Conservation (phyloP, 2,113 vertebrate species). For the Nerophis lumbriciformis region DNA sequence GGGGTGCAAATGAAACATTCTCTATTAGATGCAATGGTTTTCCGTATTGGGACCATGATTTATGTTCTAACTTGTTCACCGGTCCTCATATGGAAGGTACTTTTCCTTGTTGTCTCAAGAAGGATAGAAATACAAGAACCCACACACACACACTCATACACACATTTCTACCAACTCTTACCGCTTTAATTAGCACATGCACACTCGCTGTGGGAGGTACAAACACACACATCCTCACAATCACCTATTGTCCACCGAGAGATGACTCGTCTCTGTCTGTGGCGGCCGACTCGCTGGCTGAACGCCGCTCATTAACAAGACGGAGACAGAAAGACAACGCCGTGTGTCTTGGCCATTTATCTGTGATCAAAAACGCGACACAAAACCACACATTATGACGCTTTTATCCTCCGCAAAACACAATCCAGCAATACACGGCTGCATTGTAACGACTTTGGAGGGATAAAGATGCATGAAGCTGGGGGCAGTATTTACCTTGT, state of each 20-base stretch:
- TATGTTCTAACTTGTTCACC: too few relatives aligned
- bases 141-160: constrained; percentile 19
- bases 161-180: constrained; percentile 58
- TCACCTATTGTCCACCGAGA: constrained; percentile 73
- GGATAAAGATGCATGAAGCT: constrained; percentile 55
- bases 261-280: constrained; percentile 73
- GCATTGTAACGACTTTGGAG: constrained; percentile 61
- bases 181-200: constrained; percentile 69
- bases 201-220: constrained; percentile 49
- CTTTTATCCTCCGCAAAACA: constrained; percentile 61
- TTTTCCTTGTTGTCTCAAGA: too few relatives aligned
- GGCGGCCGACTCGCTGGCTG: constrained; percentile 60
- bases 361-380: constrained; percentile 65
- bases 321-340: constrained; percentile 67
- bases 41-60: too few relatives aligned
- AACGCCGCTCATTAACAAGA: constrained; percentile 72
- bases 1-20: too few relatives aligned
- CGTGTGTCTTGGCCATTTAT: constrained; percentile 69
- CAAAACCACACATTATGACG: constrained; percentile 65
- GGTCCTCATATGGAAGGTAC: too few relatives aligned
- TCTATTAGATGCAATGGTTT: too few relatives aligned
- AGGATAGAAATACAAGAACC: too few relatives aligned
- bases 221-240: constrained; percentile 51
- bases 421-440: constrained; percentile 38
- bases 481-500: constrained; percentile 56